Evolutionary conservation across 92 coral and sea anemone species (phyloP).

Genomic region (Galaxea fascicularis): DNA sequence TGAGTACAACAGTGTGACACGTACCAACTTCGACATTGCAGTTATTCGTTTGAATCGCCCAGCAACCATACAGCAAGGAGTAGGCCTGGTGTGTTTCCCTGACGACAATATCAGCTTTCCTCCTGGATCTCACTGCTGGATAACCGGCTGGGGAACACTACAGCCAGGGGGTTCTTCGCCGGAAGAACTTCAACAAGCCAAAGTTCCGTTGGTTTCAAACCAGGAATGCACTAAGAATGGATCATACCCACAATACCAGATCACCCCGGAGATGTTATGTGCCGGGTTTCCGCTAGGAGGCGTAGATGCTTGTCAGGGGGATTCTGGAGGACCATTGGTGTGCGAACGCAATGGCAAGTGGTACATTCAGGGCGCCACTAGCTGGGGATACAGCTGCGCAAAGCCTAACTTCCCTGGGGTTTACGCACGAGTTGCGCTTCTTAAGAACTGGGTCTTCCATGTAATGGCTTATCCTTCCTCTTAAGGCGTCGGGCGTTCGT

Average conservation of each 20-base stretch:
- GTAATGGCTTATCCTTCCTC: slow-evolving; percentile 14
- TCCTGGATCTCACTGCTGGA: slow-evolving; percentile 75
- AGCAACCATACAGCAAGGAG: slow-evolving; percentile 37
- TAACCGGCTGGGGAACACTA: slow-evolving; percentile 93
- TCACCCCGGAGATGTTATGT: slow-evolving; percentile 86
- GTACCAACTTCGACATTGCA: slow-evolving; percentile 85
- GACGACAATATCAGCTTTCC: slow-evolving; percentile 68
- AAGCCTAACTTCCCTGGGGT: slow-evolving; percentile 80
- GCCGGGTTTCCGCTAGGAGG: slow-evolving; percentile 75
- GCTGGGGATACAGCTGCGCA: slow-evolving; percentile 95
- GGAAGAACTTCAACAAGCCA: slow-evolving; percentile 78
- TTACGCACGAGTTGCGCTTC: slow-evolving; percentile 73
- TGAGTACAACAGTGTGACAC: slow-evolving; percentile 74
- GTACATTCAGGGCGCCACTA: slow-evolving; percentile 90
- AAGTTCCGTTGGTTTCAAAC: slow-evolving; percentile 82
- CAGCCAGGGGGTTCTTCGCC: slow-evolving; percentile 73
- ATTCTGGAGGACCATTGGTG: slow-evolving; percentile 93
- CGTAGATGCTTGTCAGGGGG: slow-evolving; percentile 87
- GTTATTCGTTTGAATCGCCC: slow-evolving; percentile 79
- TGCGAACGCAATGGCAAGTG: slow-evolving; percentile 83
- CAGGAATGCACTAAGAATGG: slow-evolving; percentile 82
- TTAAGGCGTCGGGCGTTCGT: background rate
- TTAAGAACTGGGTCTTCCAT: slow-evolving; percentile 78
- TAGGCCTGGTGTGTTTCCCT: slow-evolving; percentile 79
- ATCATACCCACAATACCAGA: slow-evolving; percentile 56